Percentiles rank a stretch among this genome's conserved stretches.
These are phyloP conservation scores for Dichetophora obliterata DNA, from an alignment of 2,888 invertebrate species.

Conservation along the genomic window DNA sequence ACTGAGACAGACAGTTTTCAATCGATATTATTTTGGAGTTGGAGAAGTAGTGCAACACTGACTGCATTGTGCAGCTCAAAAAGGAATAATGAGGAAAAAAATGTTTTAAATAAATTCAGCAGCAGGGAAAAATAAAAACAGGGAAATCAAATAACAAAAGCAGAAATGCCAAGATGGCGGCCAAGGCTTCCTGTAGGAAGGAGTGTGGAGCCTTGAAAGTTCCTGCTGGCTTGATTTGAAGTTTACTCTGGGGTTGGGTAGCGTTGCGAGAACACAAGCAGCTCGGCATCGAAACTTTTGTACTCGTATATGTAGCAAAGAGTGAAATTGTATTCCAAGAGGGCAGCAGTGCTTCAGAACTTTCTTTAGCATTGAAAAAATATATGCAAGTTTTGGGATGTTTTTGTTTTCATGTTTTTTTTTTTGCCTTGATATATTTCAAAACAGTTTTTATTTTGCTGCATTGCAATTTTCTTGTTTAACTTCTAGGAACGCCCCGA, in stretches of 20 bases:
- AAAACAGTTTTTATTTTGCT: slow-evolving; percentile 18
- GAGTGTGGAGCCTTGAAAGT: not conserved
- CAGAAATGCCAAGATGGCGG: slow-evolving; percentile 38
- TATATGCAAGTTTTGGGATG: not conserved
- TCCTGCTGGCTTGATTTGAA: not conserved
- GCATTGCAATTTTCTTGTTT: not conserved
- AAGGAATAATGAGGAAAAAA: not conserved
- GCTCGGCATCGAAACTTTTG: too few species aligned
- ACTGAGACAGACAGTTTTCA: slow-evolving; percentile 69
- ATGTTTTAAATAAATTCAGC: not conserved
- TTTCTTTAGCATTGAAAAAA: slow-evolving; percentile 16
- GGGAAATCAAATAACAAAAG: slow-evolving; percentile 10
- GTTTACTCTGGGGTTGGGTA: slow-evolving; percentile 6
- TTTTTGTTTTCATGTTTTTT: not conserved
- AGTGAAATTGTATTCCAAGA: slow-evolving; percentile 33
- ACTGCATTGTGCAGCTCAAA: slow-evolving; percentile 3
- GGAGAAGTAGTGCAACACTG: slow-evolving; percentile 46
- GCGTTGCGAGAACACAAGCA: too few species aligned
- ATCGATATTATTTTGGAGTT: slow-evolving; percentile 67
- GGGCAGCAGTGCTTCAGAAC: slow-evolving; percentile 36
- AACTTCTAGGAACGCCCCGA: slow-evolving; percentile 16
- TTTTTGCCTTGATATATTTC: not conserved
- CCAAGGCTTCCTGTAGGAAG: slow-evolving; percentile 29
- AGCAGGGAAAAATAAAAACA: slow-evolving; percentile 2
- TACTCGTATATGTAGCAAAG: not conserved